A percentile compares a stretch with the other conserved stretches of the same genome.
Conservation (phyloP, 1,140 invertebrate species). For the Meloidogyne hapla region DNA sequence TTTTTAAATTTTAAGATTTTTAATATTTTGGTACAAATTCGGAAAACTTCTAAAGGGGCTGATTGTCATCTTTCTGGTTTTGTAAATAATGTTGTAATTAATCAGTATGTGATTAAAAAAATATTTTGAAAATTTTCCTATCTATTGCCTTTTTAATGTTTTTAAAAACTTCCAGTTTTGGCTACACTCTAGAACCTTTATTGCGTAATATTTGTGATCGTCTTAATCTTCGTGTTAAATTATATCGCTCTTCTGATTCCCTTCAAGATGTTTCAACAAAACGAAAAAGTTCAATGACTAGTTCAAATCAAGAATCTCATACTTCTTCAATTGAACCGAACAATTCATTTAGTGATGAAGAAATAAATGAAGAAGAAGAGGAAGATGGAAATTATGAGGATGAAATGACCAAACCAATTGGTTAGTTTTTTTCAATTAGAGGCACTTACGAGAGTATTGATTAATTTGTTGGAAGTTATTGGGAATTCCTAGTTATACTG, state of each 20-base stretch:
- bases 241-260: neutral
- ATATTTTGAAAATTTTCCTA: neutral
- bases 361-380: neutral
- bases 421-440: no score
- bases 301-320: no score
- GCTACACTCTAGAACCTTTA: conserved; percentile 12
- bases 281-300: no score
- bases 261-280: neutral
- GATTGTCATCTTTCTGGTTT: conserved; percentile 8
- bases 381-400: no score
- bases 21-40: conserved; percentile 1
- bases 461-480: no score
- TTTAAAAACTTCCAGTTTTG: conserved; percentile 14
- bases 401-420: no score
- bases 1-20: neutral
- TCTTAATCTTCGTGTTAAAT: conserved; percentile 4
- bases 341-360: neutral
- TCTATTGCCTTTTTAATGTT: neutral
- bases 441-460: no score
- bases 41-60: neutral
- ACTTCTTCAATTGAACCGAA: neutral
- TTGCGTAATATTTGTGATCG: conserved; percentile 18
- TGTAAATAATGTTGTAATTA: neutral
- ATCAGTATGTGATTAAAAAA: no score
- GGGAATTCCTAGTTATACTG: no score